phyloP scores from a whole-genome alignment of 1,140 invertebrate species.

The Heliconius melpomene region DNA sequence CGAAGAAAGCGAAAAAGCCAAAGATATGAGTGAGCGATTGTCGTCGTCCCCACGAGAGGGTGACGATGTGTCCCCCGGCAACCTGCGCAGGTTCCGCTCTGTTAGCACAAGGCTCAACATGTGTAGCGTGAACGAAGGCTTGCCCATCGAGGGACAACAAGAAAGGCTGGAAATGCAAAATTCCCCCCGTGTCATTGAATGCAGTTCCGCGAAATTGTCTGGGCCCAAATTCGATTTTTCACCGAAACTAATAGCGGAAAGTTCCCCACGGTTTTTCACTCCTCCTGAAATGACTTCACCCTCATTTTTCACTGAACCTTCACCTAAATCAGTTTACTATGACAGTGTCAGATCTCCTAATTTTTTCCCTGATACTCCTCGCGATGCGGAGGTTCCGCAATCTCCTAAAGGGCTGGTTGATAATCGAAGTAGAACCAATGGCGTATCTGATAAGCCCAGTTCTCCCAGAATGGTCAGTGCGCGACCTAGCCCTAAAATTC shows the following conservation, averaged over 20 bases:
- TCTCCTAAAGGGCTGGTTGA: slow-evolving; percentile 71
- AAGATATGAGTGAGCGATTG: slow-evolving; percentile 49
- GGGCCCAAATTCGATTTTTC: slow-evolving; percentile 76
- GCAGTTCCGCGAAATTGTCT: slow-evolving; percentile 70
- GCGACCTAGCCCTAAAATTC: slow-evolving; percentile 70
- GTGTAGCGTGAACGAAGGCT: slow-evolving; percentile 67
- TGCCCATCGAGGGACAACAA: slow-evolving; percentile 57
- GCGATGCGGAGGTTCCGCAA: slow-evolving; percentile 63
- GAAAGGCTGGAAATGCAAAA: slow-evolving; percentile 74
- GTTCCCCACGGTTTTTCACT: slow-evolving; percentile 72
- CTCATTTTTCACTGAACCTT: slow-evolving; percentile 73
- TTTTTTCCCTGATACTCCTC: slow-evolving; percentile 72
- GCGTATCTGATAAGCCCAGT: slow-evolving; percentile 65
- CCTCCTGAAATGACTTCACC: slow-evolving; percentile 73
- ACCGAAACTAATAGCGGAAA: slow-evolving; percentile 65
- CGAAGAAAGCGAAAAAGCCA: slow-evolving; percentile 43
- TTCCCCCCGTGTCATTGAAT: slow-evolving; percentile 68
- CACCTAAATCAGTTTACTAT: slow-evolving; percentile 73
- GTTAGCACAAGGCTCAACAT: slow-evolving; percentile 73
- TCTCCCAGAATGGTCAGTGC: slow-evolving; percentile 70
- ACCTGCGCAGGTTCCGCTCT: slow-evolving; percentile 69
- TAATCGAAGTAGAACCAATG: slow-evolving; percentile 69
- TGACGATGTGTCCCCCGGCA: slow-evolving; percentile 63
- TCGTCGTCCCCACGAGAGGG: slow-evolving; percentile 53
- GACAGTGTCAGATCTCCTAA: slow-evolving; percentile 71